Base-by-base conservation (phyloP, 2,113 vertebrate genomes). In the Perognathus longimembris region DNA sequence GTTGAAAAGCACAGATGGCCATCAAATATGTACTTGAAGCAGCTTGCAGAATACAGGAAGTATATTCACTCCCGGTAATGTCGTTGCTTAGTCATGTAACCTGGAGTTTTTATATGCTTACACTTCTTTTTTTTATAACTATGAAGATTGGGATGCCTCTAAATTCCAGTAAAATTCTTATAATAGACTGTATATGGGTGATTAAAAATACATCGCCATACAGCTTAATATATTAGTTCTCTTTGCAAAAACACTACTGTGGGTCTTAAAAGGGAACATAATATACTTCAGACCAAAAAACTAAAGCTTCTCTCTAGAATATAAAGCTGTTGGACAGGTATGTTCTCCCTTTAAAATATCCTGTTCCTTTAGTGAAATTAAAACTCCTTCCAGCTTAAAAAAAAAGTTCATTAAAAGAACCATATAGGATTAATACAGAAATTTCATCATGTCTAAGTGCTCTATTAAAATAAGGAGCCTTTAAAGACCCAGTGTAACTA, bases 1-100 rank as follows among this genome's bases (percentile, higher is more conserved):
- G 98, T 99, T 73, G 99, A 99, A 97, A 98, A 97, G 96, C 98
- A 99, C 85, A 98, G 99, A 64, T 99, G 99, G 99, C 99, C 99
- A 0, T 99, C 99, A 73, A 98, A 98, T 90, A 93, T 98, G 63
- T 99, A 99, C 97, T 98, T 99, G 97, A 99, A 99, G 98, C 99
- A 99, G 97, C 99, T 99, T 89, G 99, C 98, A 1, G 99, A 99
- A 73, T 99, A 99, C 97, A 99, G 99, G 96, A 98, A 98, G 90
- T 98, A 99, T 7, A 97, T 99, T 94, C 99, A 99, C 95, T 98
- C 99, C 30, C 99, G 98, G 96, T 99, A 99, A 92, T 98, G 98
- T 50, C 98, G 99, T 70, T 99, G 99, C 95, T 75, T 92, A 42
- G 97, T 99, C 63, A 99, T 99, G 99, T 99, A 97, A 99, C 97